Conservation (phyloP, 2,888 invertebrate genomes). For the Plusia festucae region DNA sequence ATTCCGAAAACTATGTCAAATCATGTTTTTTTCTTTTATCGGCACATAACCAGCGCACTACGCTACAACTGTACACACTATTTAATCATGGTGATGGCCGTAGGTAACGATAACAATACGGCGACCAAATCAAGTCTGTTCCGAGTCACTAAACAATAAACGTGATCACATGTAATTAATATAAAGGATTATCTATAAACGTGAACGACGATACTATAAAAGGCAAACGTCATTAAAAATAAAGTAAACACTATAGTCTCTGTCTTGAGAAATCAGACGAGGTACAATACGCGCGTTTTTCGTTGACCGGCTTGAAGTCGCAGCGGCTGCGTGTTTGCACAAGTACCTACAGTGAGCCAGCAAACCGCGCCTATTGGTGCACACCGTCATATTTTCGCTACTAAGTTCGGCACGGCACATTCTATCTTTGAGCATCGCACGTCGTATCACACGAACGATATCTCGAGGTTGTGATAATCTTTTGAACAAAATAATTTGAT, state of each 20-base stretch:
- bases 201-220: constrained; percentile 37
- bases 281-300: constrained; percentile 2
- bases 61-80: constrained; percentile 81
- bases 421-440: constrained; percentile 53
- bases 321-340: neutral
- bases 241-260: constrained; percentile 67
- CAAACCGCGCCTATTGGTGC: constrained; percentile 1
- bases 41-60: constrained; percentile 63
- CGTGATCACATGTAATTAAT: constrained; percentile 41
- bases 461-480: constrained; percentile 74
- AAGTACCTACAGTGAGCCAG: no score
- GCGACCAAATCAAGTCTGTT: constrained; percentile 63
- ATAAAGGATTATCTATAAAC: constrained; percentile 11
- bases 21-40: constrained; percentile 66
- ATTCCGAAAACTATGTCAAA: constrained; percentile 49
- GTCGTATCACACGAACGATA: constrained; percentile 65
- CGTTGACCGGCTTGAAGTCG: constrained; percentile 1
- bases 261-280: neutral
- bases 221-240: constrained; percentile 58
- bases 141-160: constrained; percentile 61
- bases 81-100: constrained; percentile 73
- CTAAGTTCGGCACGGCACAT: neutral
- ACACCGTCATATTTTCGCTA: constrained; percentile 3
- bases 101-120: constrained; percentile 74
- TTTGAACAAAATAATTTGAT: constrained; percentile 56